These are phyloP conservation scores for Hephaestus fuliginosus DNA, from an alignment of 2,797 vertebrate species.

Conservation along the genomic window DNA sequence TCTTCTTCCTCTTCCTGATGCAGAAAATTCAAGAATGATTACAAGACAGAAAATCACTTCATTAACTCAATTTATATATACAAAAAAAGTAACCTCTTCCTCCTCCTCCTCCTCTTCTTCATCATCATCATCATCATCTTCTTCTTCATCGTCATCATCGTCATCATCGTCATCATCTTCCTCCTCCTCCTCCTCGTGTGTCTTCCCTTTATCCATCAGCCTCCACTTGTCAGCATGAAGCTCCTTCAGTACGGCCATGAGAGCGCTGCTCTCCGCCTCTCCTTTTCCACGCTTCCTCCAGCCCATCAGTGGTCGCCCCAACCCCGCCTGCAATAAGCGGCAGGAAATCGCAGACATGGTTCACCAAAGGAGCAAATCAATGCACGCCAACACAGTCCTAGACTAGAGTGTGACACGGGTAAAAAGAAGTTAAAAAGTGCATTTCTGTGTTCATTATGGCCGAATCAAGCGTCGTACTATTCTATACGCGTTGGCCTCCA, in stretches of 20 bases:
- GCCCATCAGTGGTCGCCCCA: constrained; percentile 67
- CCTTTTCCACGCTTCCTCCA: constrained; percentile 64
- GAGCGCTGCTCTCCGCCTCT: constrained; percentile 29
- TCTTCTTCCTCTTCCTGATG: constrained; percentile 57
- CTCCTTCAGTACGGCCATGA: constrained; percentile 65
- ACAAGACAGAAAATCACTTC: background rate
- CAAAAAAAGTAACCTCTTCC: constrained; percentile 68
- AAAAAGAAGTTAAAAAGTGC: background rate
- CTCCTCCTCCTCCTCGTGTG: constrained; percentile 56
- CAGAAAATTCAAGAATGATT: background rate
- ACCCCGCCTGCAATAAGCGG: constrained; percentile 58
- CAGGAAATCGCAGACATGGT: background rate
- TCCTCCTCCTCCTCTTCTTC: constrained; percentile 57
- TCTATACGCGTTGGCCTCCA: constrained; percentile 75
- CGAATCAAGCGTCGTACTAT: constrained; percentile 65
- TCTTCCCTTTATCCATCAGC: constrained; percentile 67
- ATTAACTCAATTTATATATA: background rate
- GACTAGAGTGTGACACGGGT: background rate
- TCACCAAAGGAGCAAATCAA: background rate
- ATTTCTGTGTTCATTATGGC: background rate
- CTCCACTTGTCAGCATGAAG: constrained; percentile 67
- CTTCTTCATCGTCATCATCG: constrained; percentile 17
- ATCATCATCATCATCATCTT: background rate
- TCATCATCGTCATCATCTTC: constrained; percentile 38
- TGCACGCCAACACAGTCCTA: background rate